Base-by-base conservation (phyloP, 1,140 invertebrate species). In the Drosophila miranda region DNA sequence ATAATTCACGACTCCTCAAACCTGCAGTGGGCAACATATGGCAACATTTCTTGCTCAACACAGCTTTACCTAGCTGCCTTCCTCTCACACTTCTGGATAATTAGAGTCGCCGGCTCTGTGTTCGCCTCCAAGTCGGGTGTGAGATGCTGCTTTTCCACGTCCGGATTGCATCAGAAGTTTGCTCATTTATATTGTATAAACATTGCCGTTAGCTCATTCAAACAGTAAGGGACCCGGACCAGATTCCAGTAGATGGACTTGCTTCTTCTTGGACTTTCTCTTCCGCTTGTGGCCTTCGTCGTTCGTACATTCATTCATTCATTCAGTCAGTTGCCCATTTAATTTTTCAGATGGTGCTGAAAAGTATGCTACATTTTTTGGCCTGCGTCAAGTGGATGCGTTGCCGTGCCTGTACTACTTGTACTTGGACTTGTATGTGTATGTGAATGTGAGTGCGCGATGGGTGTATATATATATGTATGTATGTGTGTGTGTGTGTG, bases 181-280 rank as follows among this genome's bases (percentile, higher is more conserved):
- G 49, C 81, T 86, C 80, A 84, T 84, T 86, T 84, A 84, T 84
- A 81, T 84, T 84, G 77, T 73, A 84, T 84, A 84, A 84, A 84
- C 81, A 82, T 57, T 50, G 78, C 57, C 62, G 56, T 79, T 74
- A 49, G 75, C 71, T 59, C 60, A 68, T 77, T 78, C 48, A 75
- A 78, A 67, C 56, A 13, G 34, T 54, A 53, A 49, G 54, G 41
- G 53, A 14, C 55, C 51, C 46, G 50, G 28, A 51, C 14, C 28
- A 14, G 26, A 41, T 38, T 34, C 30, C 30, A 34, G 30, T 41
- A 19, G 49, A 16, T 19, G 52, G 21, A 38, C 14, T 38, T 41
- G 42, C 16, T 38, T 45, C 14, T 16, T 30, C 45, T 28, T 66
- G 41, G 58, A 50, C 58, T 30, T 51, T 30, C 46, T 62, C 52